Conservation (phyloP, 2,888 invertebrate genomes). For the Andrena trimmerana region DNA sequence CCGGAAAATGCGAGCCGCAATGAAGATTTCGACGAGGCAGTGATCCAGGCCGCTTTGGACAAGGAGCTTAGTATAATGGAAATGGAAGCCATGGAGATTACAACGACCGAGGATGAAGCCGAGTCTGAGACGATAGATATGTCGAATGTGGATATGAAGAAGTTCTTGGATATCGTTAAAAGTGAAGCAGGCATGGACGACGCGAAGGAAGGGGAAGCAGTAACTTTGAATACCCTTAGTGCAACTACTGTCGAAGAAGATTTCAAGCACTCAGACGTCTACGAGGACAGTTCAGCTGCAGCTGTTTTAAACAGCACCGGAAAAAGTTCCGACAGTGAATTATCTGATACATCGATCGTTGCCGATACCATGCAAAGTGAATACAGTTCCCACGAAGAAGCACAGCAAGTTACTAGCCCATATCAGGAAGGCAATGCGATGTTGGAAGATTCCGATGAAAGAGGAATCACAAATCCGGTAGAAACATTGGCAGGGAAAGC, state of each 20-base stretch:
- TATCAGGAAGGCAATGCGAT: not conserved
- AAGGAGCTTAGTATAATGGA: slow-evolving; percentile 20
- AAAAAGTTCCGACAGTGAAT: not conserved
- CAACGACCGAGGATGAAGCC: not conserved
- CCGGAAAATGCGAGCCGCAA: not conserved
- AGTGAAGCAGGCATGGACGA: slow-evolving; percentile 1
- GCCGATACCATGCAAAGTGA: not conserved
- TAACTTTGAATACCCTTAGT: not conserved
- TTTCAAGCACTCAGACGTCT: not conserved
- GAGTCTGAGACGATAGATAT: not conserved
- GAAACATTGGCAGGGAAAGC: not conserved
- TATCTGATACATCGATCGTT: not conserved
- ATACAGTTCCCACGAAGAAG: not conserved
- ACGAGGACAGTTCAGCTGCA: not conserved
- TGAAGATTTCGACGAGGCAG: slow-evolving; percentile 1
- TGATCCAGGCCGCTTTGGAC: slow-evolving; percentile 15
- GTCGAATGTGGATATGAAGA: slow-evolving; percentile 25
- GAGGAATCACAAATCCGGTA: not conserved
- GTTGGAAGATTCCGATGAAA: not conserved
- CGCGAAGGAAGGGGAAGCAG: not conserved
- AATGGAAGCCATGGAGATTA: not conserved
- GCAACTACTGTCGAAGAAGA: not conserved
- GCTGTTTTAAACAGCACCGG: not conserved
- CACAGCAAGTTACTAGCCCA: not conserved
- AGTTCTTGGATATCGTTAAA: slow-evolving; percentile 31